Base-by-base conservation (phyloP, 92 coral and sea anemone species). In the Phenganax stokvisi region DNA sequence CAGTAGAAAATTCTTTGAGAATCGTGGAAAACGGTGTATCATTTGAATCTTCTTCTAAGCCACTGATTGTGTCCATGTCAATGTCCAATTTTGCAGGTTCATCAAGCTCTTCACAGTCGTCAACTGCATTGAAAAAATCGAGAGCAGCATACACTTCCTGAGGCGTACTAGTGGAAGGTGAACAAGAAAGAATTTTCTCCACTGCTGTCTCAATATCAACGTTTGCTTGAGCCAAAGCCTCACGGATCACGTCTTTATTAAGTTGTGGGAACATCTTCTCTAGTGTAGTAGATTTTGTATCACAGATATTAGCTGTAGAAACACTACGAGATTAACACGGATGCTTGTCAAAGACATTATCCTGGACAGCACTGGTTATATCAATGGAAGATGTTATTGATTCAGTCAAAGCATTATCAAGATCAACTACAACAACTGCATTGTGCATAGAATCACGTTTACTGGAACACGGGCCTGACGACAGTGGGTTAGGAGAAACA, bases 231-330 rank as follows among this genome's bases (percentile, higher is more conserved):
- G 47, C 47, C 25, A 81, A 75, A 71, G 89, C 73, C 65, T 76
- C 79, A 51, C 47, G 29, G 62, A 81, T 72, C 64, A 67, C 54
- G 74, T n/a, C 52, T 72, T 79, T 80, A 75, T 54, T 59, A 53
- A 68, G 77, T 17, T 85, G 82, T 75, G 88, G 84, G 72, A 77
- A 85, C 81, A 85, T 85, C 70, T 85, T 84, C 84, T 28, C 60
- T 10, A 85, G 84, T 68, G 72, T 85, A 57, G 68, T 78, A 29
- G 70, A 71, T 80, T 75, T 54, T 57, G 83, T 65, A 64, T 59
- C 66, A 75, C 75, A 56, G 28, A 65, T 8, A 51, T 30, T 56
- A 76, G 62, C 27, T 73, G 60, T 44, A 73, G 61, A 16, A 73
- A 54, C 3, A 73, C 55, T 60, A 73, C 62, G 12, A 73, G 78